Conservation (phyloP, 2,888 invertebrate species). For the Acleris laterana region DNA sequence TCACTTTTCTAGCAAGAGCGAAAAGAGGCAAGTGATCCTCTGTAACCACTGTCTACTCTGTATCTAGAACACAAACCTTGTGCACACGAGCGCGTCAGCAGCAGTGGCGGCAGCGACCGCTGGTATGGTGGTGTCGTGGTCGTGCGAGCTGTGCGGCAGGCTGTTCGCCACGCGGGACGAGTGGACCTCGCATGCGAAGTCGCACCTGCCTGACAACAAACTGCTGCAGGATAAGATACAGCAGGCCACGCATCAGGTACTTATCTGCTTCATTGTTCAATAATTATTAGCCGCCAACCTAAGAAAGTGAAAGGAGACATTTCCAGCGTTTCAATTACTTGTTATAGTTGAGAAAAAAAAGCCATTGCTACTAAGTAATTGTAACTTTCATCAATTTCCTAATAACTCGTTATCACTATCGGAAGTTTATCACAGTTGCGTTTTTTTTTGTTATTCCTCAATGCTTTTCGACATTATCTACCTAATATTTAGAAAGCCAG, state of each 20-base stretch:
- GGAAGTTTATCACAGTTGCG: too few relatives aligned
- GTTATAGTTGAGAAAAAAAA: too few relatives aligned
- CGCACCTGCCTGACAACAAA: constrained; percentile 85
- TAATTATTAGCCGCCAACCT: background rate
- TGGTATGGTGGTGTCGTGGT: constrained; percentile 87
- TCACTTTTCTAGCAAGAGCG: too few relatives aligned
- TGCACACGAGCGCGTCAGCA: constrained; percentile 77
- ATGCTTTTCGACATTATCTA: too few relatives aligned
- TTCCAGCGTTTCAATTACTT: too few relatives aligned
- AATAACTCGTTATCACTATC: too few relatives aligned
- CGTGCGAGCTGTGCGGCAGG: constrained; percentile 89
- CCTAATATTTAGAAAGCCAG: too few relatives aligned
- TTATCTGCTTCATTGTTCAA: background rate
- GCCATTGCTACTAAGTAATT: too few relatives aligned
- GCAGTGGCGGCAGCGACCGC: constrained; percentile 77
- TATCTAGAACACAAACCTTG: constrained; percentile 74
- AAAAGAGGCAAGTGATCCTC: too few relatives aligned
- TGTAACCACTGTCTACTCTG: background rate
- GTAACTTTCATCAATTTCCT: too few relatives aligned
- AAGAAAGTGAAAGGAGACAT: background rate
- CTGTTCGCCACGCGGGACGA: constrained; percentile 89
- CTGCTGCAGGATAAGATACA: constrained; percentile 78
- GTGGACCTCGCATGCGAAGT: constrained; percentile 90
- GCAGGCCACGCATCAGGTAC: constrained; percentile 51
- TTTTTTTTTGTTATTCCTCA: too few relatives aligned